A percentile compares a stretch with the other conserved stretches of the same genome.
Conservation (phyloP, 2,797 vertebrate species). For the Garrulus glandarius region DNA sequence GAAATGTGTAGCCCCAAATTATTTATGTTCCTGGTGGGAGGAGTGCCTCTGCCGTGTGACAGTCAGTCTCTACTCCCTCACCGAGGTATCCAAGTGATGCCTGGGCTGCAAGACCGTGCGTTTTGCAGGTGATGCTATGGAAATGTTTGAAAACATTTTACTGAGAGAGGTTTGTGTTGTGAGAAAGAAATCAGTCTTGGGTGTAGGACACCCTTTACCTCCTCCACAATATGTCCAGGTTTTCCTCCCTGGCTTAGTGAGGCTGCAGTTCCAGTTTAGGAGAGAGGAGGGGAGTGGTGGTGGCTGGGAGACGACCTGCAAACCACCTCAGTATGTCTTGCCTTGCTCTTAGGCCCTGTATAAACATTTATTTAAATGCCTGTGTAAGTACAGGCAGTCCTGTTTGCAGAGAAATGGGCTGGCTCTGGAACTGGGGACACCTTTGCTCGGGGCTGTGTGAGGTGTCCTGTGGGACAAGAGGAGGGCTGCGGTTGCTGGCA, state of each 20-base stretch:
- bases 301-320: background rate
- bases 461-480: accelerated
- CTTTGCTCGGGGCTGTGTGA: accelerated
- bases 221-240: background rate
- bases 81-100: background rate
- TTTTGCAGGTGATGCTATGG: background rate
- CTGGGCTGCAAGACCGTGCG: background rate
- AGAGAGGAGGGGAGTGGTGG: background rate
- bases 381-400: background rate
- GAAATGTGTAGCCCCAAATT: background rate
- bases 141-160: background rate
- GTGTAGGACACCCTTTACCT: background rate
- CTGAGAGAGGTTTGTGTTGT: background rate
- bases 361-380: background rate
- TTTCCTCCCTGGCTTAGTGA: background rate
- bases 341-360: background rate
- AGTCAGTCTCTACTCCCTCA: background rate
- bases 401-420: background rate
- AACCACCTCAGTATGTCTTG: accelerated
- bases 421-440: background rate
- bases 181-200: background rate
- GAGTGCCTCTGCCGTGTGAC: background rate
- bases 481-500: background rate
- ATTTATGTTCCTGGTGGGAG: constrained; percentile 2
- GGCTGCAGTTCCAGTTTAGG: background rate